Evolutionary conservation across 2,888 invertebrate genomes (phyloP).

Genomic region (Mystacides longicornis): DNA sequence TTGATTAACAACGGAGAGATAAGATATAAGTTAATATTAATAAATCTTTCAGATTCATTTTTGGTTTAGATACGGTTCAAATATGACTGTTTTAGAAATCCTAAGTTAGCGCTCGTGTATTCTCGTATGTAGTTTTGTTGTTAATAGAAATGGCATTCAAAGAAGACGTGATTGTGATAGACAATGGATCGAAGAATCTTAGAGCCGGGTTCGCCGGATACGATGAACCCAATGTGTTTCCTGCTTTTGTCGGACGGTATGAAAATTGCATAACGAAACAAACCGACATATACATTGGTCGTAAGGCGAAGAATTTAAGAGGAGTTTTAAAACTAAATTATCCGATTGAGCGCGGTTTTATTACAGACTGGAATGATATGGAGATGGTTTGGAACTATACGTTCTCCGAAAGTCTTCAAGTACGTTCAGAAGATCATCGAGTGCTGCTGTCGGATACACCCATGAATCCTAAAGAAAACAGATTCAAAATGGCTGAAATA

Average conservation of each 20-base stretch:
- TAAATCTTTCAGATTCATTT: too few relatives aligned
- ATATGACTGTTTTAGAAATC: too few relatives aligned
- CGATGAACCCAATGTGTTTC: background rate
- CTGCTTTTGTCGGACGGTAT: background rate
- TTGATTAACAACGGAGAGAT: too few relatives aligned
- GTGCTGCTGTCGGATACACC: constrained; percentile 71
- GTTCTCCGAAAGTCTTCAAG: constrained; percentile 68
- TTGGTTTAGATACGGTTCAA: too few relatives aligned
- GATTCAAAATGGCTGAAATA: constrained; percentile 49
- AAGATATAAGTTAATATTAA: too few relatives aligned
- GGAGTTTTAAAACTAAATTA: constrained; percentile 50
- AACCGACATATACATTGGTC: background rate
- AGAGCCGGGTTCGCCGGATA: background rate
- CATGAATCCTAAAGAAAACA: constrained; percentile 70
- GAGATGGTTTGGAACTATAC: constrained; percentile 78
- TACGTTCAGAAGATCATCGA: constrained; percentile 71
- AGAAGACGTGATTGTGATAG: background rate
- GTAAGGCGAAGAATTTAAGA: background rate
- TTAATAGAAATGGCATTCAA: too few relatives aligned
- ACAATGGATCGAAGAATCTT: background rate
- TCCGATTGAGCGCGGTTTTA: constrained; percentile 68
- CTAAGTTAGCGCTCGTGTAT: too few relatives aligned
- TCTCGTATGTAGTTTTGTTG: too few relatives aligned
- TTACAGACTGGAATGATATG: constrained; percentile 76
- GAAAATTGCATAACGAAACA: background rate